phyloP scores from a whole-genome alignment of 2,113 vertebrate genomes.

The Corvus moneduloides region DNA sequence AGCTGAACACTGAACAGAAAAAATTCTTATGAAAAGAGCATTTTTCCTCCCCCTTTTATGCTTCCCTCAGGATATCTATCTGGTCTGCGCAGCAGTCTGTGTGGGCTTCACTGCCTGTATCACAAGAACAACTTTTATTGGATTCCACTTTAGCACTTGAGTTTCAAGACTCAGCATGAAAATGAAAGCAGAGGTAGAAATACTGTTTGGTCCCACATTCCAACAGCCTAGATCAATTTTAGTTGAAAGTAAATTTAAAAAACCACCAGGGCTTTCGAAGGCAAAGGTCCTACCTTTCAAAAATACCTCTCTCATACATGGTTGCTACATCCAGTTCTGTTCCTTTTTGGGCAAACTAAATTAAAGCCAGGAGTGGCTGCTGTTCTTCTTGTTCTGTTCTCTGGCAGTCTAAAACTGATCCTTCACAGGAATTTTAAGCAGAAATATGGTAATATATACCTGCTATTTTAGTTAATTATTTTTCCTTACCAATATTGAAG shows the following conservation, averaged over 20 bases:
- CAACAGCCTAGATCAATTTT: constrained; percentile 17
- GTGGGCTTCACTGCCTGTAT: not conserved
- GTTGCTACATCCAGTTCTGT: not conserved
- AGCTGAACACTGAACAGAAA: constrained; percentile 8
- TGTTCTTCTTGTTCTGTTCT: not conserved
- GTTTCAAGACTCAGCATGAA: constrained; percentile 11
- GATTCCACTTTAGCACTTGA: constrained; percentile 12
- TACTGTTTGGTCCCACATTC: not conserved
- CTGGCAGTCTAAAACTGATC: not conserved
- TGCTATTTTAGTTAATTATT: not conserved
- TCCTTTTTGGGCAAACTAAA: not conserved
- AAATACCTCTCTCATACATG: not conserved
- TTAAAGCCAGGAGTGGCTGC: not conserved
- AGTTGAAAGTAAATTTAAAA: not conserved
- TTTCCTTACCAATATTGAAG: not conserved
- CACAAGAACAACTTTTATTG: constrained; percentile 27
- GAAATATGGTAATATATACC: not conserved
- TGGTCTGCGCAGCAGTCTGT: not conserved
- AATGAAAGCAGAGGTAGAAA: constrained; percentile 12
- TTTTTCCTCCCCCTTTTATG: not conserved
- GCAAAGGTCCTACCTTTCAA: not conserved
- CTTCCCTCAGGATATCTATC: constrained; percentile 26
- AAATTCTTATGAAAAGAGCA: not conserved
- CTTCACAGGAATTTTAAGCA: not conserved
- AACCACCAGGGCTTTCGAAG: not conserved